Base-by-base conservation (phyloP, 2,113 vertebrate genomes). In the Poicephalus meyeri region DNA sequence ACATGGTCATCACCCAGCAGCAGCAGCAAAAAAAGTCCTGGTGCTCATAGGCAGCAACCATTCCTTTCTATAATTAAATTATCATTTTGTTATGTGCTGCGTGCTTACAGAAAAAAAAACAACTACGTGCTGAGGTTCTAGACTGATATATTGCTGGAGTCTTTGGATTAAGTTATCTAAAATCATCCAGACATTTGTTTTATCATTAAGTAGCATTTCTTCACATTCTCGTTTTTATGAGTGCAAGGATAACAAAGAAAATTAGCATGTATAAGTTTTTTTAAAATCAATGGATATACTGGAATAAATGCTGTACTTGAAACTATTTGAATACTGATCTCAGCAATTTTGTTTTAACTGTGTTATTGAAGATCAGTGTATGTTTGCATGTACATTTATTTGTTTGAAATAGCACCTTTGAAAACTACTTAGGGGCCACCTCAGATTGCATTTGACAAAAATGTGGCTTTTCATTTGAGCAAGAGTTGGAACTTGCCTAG, bases 31-130 rank as follows among this genome's bases (percentile, higher is more conserved):
- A 89, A 77, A 63, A 64, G 24, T 50, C 21, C 41, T 69, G 60
- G 52, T 72, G 89, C 80, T 91, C 80, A 33, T 44, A 81, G 31
- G 50, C 93, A 87, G 81, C 42, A 85, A 60, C n/a, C 89, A 55
- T 88, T 84, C 72, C 88, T 94, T 89, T 93, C 94, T 95, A 78
- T 66, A 90, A 80, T 93, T 83, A 87, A 85, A 86, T 94, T 52
- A 56, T 21, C 13, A 0, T 84, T 83, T 86, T 69, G 39, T 86
- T 78, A 39, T 2, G 3, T 16, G 47, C 50, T 84, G 4, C 35
- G 37, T 33, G 41, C 81, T 88, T 73, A 46, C 65, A 50, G 50
- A 68, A 76, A 44, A 79, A 46, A 76, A 44, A 79, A 46, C 66
- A 58, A 16, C 15, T 1, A 25, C 80, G 41, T 31, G 56, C 85